Evolutionary conservation across 2,113 vertebrate species (phyloP), one percentile per base, ranked within the genome.

Genomic region (Myotis lucifugus): DNA sequence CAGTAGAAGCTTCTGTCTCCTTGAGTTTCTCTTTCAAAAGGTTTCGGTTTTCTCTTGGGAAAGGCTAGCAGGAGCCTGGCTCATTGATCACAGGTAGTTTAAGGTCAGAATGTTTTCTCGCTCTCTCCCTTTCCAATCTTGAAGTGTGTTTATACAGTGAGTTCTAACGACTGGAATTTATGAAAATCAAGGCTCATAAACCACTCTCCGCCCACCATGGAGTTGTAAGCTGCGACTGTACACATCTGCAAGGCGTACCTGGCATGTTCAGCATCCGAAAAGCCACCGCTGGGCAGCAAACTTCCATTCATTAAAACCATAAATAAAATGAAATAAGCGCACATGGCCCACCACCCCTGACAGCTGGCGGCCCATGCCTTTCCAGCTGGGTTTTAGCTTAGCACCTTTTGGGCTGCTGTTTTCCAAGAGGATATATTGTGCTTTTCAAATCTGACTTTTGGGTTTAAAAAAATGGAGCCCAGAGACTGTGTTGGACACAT

Each of bases 381-480:
- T 93, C 83, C 95, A 97, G 95, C 94, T 95, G 96, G 40, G 56
- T 89, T 97, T 96, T 93, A 93, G 83, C 93, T 97, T 97, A 97
- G 87, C 96, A 96, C 95, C 96, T 96, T 95, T 93, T n/a, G 64
- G 82, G 88, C 93, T 66, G 11, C 76, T 95, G 70, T 76, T 92
- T 96, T 96, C 96, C 88, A 95, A 95, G 48, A 94, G 93, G 79
- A 93, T 96, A 32, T 91, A 85, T 95, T 93, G n/a, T 95, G 95
- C 91, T 97, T 96, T 96, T 97, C 89, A 89, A 90, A 96, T 96
- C 96, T 97, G 93, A 97, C 93, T 96, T 96, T 96, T 95, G 74
- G 89, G 92, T 97, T 93, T 50, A 61, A 72, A 93, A 90, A 97
- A 76, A 94, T 88, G 88, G 91, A 95, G 76, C 89, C 91, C 76